Evolutionary conservation across 2,797 vertebrate species (phyloP).

Genomic region (Ispidina picta): DNA sequence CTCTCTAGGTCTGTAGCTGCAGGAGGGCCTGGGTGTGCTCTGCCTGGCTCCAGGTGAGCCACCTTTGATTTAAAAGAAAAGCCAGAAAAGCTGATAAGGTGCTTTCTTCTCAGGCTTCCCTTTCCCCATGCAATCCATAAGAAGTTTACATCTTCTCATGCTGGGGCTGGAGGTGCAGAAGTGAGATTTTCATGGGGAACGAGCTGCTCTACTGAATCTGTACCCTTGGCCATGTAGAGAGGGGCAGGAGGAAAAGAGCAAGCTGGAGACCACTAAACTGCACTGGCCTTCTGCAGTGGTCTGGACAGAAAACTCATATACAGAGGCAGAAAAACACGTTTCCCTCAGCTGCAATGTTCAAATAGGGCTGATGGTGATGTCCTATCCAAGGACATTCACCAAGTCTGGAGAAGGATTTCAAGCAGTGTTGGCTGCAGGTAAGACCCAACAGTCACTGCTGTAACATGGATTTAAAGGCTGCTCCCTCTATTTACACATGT

Average conservation of each 20-base stretch:
- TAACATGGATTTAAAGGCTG: conserved; percentile 8
- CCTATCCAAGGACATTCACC: background rate
- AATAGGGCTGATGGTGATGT: background rate
- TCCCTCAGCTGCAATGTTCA: background rate
- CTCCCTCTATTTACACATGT: conserved; percentile 59
- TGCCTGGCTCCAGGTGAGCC: background rate
- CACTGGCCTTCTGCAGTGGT: background rate
- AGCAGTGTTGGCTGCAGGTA: background rate
- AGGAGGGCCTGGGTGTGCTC: background rate
- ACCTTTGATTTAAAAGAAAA: background rate
- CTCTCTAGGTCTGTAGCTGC: background rate
- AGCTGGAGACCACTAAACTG: background rate
- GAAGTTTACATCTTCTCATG: background rate
- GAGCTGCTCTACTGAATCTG: background rate
- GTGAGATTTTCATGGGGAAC: background rate
- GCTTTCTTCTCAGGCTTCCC: background rate
- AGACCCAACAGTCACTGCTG: background rate
- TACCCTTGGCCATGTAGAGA: background rate
- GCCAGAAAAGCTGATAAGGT: background rate
- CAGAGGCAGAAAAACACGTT: background rate
- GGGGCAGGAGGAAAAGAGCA: background rate
- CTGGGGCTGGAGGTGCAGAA: background rate
- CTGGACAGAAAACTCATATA: background rate
- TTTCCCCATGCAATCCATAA: background rate
- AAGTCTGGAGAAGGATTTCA: background rate